A percentile compares a stretch with the other conserved stretches of the same genome.
These are phyloP conservation scores for Porites australiensis DNA, from an alignment of 64 coral and sea anemone genomes.

Conservation along the genomic window DNA sequence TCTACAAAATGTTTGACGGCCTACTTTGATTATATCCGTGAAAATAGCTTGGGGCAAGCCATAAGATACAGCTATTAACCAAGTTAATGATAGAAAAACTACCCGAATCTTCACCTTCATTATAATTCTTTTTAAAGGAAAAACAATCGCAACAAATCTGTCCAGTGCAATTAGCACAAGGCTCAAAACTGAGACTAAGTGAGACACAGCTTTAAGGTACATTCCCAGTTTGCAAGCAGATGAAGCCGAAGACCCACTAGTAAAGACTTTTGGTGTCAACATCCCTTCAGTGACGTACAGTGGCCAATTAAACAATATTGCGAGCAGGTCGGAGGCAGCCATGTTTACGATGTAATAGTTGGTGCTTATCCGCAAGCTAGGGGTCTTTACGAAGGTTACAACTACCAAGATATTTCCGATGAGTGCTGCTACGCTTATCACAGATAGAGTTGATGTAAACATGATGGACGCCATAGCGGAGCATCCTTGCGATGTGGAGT, in stretches of 20 bases:
- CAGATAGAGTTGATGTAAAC: neutral
- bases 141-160: conserved; percentile 12
- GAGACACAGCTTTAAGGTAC: neutral
- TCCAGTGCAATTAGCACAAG: conserved; percentile 5
- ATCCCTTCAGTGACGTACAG: conserved; percentile 1
- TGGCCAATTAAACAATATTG: neutral
- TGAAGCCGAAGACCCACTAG: neutral
- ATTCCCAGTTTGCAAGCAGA: neutral
- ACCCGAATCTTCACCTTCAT: neutral
- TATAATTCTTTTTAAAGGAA: neutral
- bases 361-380: neutral
- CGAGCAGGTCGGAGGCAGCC: neutral
- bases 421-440: neutral
- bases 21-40: neutral
- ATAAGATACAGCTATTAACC: neutral
- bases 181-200: neutral
- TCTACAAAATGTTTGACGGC: neutral
- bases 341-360: conserved; percentile 24
- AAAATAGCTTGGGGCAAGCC: neutral
- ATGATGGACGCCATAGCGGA: neutral
- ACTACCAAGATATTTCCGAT: neutral
- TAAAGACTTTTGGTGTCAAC: neutral
- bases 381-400: neutral
- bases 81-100: neutral
- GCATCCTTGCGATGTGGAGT: neutral